These are phyloP conservation scores for Drosophila paulistorum DNA, from an alignment of 1,140 invertebrate species.

Conservation along the genomic window DNA sequence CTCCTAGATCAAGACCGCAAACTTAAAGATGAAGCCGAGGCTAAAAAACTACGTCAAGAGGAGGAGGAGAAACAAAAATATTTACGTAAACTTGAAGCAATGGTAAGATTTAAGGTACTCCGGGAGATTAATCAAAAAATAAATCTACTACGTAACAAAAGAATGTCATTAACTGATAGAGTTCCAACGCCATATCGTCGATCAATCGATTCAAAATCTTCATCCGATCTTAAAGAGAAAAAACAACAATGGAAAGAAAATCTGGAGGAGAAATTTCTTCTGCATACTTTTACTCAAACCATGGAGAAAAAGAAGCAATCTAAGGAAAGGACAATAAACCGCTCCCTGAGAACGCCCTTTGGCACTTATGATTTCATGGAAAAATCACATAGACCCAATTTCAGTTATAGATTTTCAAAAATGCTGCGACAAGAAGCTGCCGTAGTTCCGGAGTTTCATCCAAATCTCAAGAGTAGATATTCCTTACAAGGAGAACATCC, in stretches of 20 bases:
- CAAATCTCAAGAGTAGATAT: background rate
- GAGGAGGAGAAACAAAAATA: background rate
- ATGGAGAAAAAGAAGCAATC: too few relatives aligned
- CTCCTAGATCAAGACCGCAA: background rate
- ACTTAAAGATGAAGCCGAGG: background rate
- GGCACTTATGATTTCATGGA: background rate
- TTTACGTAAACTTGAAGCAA: background rate
- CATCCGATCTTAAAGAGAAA: too few relatives aligned
- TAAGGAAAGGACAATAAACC: too few relatives aligned
- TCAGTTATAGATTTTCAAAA: background rate
- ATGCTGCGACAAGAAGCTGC: background rate
- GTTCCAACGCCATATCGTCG: too few relatives aligned
- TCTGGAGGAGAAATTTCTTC: too few relatives aligned
- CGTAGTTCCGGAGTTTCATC: constrained; percentile 7
- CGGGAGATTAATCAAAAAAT: background rate
- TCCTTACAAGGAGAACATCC: background rate
- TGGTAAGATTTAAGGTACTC: too few relatives aligned
- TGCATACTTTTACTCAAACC: too few relatives aligned
- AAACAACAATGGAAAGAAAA: too few relatives aligned
- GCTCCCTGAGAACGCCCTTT: background rate
- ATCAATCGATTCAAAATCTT: too few relatives aligned
- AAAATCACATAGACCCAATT: background rate
- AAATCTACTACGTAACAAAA: background rate
- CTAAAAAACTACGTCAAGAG: background rate
- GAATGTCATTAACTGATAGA: background rate